These are phyloP conservation scores for Steinernema scapterisci DNA, from an alignment of 2,888 invertebrate genomes.

Conservation along the genomic window DNA sequence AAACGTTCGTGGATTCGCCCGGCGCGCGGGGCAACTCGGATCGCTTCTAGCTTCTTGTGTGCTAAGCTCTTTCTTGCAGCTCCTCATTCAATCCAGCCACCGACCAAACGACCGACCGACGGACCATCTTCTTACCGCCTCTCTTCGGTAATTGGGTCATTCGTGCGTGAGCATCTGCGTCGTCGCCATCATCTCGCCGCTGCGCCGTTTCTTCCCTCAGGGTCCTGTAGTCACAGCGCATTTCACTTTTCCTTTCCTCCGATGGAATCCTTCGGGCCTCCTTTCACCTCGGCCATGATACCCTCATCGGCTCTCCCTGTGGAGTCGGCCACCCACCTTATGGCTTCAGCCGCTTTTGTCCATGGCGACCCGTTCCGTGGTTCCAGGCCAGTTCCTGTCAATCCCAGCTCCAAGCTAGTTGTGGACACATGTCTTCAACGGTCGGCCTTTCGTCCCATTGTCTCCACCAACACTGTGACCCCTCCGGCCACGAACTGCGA, in stretches of 20 bases:
- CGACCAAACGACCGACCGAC: background rate
- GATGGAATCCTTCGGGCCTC: constrained; percentile 23
- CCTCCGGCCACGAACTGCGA: constrained; percentile 9
- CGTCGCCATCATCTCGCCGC: constrained; percentile 21
- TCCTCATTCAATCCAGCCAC: background rate
- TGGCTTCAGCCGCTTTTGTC: background rate
- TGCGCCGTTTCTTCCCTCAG: background rate
- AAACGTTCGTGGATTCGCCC: too few relatives aligned
- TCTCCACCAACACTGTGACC: constrained; percentile 2
- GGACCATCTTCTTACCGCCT: constrained; percentile 22
- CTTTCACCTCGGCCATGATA: background rate
- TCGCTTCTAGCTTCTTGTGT: background rate
- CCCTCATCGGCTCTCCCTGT: constrained; percentile 8
- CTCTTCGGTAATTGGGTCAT: constrained; percentile 31
- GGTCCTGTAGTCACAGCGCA: background rate
- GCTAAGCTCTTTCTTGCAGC: constrained; percentile 3
- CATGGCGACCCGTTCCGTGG: background rate
- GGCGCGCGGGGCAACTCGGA: background rate
- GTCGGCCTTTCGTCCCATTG: constrained; percentile 15
- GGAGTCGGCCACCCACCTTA: constrained; percentile 15
- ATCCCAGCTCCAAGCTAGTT: background rate
- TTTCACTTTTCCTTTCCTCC: background rate
- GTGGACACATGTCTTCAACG: constrained; percentile 1
- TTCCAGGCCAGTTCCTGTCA: background rate
- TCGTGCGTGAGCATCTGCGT: constrained; percentile 24